Evolutionary conservation across 1,140 invertebrate species (phyloP).

Genomic region (Dufourea novaeangliae): DNA sequence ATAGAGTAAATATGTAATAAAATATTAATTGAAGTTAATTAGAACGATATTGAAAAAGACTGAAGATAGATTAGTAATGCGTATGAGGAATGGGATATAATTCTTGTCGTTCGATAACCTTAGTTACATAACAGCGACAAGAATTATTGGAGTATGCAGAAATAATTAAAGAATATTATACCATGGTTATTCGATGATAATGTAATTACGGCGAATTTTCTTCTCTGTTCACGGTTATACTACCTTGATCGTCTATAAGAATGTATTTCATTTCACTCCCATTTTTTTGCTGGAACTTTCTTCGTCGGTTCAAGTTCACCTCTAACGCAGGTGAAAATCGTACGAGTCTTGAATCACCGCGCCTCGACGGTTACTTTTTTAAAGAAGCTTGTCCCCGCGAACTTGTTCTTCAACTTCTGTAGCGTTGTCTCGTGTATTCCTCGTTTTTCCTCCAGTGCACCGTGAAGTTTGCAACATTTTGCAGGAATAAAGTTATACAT

Average conservation of each 20-base stretch:
- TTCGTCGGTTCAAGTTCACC: background rate
- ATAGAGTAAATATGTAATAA: too few relatives aligned
- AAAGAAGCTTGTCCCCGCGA: background rate
- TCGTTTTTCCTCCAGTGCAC: background rate
- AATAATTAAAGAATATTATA: too few relatives aligned
- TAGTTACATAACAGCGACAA: too few relatives aligned
- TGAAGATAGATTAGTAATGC: too few relatives aligned
- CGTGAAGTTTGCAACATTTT: slow-evolving; percentile 12
- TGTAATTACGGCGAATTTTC: too few relatives aligned
- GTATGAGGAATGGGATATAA: too few relatives aligned
- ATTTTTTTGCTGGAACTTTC: background rate
- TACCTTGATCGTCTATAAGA: background rate
- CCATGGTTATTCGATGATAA: too few relatives aligned
- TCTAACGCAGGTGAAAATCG: background rate
- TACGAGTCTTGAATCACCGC: background rate
- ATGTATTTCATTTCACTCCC: background rate
- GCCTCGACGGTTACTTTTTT: background rate
- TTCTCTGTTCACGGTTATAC: too few relatives aligned
- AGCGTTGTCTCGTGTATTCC: background rate
- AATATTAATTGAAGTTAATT: too few relatives aligned
- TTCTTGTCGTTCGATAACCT: too few relatives aligned
- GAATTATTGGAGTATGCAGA: too few relatives aligned
- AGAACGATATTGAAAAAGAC: too few relatives aligned
- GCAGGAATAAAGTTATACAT: slow-evolving; percentile 27
- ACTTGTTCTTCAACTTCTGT: slow-evolving; percentile 19